phyloP scores from a whole-genome alignment of 2,797 vertebrate species.

The Leucoraja ocellata region DNA sequence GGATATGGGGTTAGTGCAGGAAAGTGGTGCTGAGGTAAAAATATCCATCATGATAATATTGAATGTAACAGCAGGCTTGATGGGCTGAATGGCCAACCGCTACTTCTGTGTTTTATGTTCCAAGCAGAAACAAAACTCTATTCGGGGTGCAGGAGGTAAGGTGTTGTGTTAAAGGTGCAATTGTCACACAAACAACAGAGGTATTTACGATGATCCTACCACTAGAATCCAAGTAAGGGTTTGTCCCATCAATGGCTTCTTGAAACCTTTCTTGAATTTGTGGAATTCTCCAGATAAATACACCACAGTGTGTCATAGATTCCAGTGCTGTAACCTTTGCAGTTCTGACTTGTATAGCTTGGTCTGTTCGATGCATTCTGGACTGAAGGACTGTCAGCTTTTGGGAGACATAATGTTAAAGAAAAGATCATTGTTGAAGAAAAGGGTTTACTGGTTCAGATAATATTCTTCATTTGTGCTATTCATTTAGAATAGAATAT shows the following conservation, averaged over 20 bases:
- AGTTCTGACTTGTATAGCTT: neutral
- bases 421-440: neutral
- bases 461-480: neutral
- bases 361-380: neutral
- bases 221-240: slow-evolving; percentile 29
- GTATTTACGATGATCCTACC: neutral
- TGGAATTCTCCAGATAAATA: slow-evolving; percentile 32
- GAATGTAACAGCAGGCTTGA: too few species aligned
- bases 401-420: neutral
- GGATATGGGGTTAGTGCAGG: too few species aligned
- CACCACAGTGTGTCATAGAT: neutral
- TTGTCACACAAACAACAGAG: neutral
- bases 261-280: slow-evolving; percentile 17
- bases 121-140: neutral
- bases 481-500: too few species aligned
- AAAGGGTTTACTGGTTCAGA: neutral
- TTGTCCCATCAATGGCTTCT: slow-evolving; percentile 35
- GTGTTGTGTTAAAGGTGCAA: neutral
- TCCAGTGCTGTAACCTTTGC: neutral
- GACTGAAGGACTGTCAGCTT: neutral
- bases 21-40: too few species aligned
- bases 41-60: too few species aligned
- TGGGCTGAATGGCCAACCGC: too few species aligned
- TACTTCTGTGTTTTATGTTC: too few species aligned
- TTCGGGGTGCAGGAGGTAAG: neutral